These are phyloP conservation scores for Ochropleura plecta DNA, from an alignment of 2,888 invertebrate genomes.

Conservation along the genomic window DNA sequence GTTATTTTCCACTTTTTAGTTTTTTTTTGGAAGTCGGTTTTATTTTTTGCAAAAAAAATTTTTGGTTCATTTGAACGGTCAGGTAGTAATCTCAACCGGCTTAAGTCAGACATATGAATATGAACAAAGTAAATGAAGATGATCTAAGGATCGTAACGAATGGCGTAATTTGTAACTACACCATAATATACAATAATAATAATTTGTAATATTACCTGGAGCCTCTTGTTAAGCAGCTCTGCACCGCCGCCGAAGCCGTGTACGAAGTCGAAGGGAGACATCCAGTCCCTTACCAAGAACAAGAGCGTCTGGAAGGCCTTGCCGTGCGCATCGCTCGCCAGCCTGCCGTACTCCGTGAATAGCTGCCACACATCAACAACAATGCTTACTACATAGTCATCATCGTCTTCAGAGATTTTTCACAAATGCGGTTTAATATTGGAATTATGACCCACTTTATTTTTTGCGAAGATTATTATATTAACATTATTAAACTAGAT, in stretches of 20 bases:
- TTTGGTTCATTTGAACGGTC: not conserved
- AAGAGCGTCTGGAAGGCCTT: constrained; percentile 96
- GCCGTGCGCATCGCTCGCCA: constrained; percentile 94
- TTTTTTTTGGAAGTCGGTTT: too few relatives aligned
- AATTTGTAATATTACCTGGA: constrained; percentile 91
- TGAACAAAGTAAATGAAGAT: not conserved
- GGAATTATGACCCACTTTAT: not conserved
- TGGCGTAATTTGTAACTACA: not conserved
- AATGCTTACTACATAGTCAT: not conserved
- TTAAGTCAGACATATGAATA: not conserved
- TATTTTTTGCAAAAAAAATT: too few relatives aligned
- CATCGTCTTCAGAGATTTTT: not conserved
- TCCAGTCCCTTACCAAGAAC: constrained; percentile 98
- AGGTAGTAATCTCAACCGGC: not conserved
- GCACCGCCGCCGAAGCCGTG: constrained; percentile 97
- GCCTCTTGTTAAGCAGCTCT: constrained; percentile 94
- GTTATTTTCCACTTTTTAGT: too few relatives aligned
- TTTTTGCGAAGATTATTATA: constrained; percentile 1
- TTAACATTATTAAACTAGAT: too few relatives aligned
- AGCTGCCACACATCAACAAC: constrained; percentile 87
- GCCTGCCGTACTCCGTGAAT: constrained; percentile 98
- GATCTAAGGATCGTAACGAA: not conserved
- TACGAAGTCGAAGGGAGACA: constrained; percentile 97
- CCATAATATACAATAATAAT: too few relatives aligned
- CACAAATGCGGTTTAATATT: not conserved